A percentile compares a stretch with the other conserved stretches of the same genome.
Evolutionary conservation across 2,888 invertebrate species (phyloP).

Genomic region (Lampropteryx suffumata): DNA sequence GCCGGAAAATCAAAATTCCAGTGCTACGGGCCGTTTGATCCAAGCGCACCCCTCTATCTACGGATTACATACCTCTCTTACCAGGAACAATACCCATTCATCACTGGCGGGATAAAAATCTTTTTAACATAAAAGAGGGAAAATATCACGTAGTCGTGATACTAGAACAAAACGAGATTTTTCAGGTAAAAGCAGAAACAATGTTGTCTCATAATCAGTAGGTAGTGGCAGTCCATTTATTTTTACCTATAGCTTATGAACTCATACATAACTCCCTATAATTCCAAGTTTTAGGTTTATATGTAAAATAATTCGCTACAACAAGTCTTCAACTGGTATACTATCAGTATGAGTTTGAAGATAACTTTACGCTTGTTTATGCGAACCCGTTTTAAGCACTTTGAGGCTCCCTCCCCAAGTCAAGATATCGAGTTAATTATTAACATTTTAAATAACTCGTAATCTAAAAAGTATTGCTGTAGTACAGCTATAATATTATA

Average conservation of each 20-base stretch:
- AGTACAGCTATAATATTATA: no score
- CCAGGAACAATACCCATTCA: conserved; percentile 54
- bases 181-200: conserved; percentile 22
- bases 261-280: no score
- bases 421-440: no score
- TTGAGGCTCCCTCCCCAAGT: conserved; percentile 2
- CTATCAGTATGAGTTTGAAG: conserved; percentile 20
- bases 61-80: conserved; percentile 45
- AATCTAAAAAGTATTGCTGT: no score
- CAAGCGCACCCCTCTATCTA: conserved; percentile 37
- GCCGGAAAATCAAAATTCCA: conserved; percentile 51
- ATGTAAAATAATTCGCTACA: conserved; percentile 16
- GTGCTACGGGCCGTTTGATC: conserved; percentile 38
- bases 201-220: neutral
- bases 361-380: conserved; percentile 35
- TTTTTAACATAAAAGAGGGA: conserved; percentile 47
- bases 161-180: conserved; percentile 34
- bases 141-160: conserved; percentile 46
- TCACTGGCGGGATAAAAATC: conserved; percentile 46
- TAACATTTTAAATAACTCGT: neutral
- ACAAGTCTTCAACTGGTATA: conserved; percentile 22
- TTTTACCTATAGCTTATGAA: neutral
- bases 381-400: conserved; percentile 8
- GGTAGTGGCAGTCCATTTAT: neutral
- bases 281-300: conserved; percentile 7